Evolutionary conservation across 2,888 invertebrate genomes (phyloP).

Genomic region (Andrena chrysosceles): DNA sequence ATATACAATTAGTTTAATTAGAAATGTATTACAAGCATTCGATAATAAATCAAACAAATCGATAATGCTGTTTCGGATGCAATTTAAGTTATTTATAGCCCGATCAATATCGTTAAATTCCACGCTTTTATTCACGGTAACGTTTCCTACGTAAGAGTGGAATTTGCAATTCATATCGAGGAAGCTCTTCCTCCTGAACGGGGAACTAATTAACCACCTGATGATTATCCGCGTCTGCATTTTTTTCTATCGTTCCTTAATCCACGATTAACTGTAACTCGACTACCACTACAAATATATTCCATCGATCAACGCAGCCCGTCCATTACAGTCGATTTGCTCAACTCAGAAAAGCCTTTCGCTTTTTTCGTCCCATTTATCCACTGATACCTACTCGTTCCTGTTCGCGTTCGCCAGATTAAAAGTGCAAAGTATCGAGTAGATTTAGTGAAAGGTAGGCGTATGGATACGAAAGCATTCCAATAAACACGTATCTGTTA

Average conservation of each 20-base stretch:
- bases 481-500: slow-evolving; percentile 22
- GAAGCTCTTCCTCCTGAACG: slow-evolving; percentile 1
- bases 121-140: slow-evolving; percentile 18
- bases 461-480: slow-evolving; percentile 12
- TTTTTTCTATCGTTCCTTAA: background rate
- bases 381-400: background rate
- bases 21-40: background rate
- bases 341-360: background rate
- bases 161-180: slow-evolving; percentile 15
- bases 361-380: background rate
- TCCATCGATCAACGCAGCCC: background rate
- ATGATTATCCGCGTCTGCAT: background rate
- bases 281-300: background rate
- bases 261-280: slow-evolving; percentile 10
- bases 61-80: slow-evolving; percentile 9
- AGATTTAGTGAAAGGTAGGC: slow-evolving; percentile 40
- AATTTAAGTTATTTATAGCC: background rate
- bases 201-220: slow-evolving; percentile 27
- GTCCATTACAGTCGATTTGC: background rate
- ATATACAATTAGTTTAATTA: background rate
- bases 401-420: too few relatives aligned
- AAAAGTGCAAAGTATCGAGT: background rate
- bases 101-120: slow-evolving; percentile 10
- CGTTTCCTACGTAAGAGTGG: background rate
- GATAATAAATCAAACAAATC: background rate